Evolutionary conservation across 2,888 invertebrate species (phyloP).

Genomic region (Eurytoma adleriae): DNA sequence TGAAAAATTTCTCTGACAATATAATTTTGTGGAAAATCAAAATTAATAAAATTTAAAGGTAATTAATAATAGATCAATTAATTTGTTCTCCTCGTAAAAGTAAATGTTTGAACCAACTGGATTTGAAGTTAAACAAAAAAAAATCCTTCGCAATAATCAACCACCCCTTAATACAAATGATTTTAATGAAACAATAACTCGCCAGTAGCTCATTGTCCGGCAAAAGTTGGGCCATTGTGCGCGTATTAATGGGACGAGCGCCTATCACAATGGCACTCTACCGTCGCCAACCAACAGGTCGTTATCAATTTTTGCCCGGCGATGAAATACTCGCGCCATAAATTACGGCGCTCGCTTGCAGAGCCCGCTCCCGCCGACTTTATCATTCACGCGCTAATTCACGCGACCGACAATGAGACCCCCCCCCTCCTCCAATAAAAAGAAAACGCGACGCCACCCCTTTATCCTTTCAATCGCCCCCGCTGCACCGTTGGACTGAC

Average conservation of each 20-base stretch:
- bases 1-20: too few relatives aligned
- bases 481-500: background rate
- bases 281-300: background rate
- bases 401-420: background rate
- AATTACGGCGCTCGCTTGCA: background rate
- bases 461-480: background rate
- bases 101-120: background rate
- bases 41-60: too few relatives aligned
- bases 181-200: too few relatives aligned
- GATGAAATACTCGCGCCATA: background rate
- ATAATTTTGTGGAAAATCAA: too few relatives aligned
- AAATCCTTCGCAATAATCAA: background rate
- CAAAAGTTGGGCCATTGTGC: background rate
- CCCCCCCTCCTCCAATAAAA: background rate
- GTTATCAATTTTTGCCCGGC: background rate
- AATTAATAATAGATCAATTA: too few relatives aligned
- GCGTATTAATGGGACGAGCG: background rate
- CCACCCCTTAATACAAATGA: too few relatives aligned
- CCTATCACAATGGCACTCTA: background rate
- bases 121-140: background rate
- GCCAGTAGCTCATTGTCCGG: too few relatives aligned
- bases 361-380: background rate
- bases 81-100: background rate
- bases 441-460: background rate
- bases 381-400: background rate